Conservation (phyloP, 2,113 vertebrate genomes). For the Paedocypris sp. region DNA sequence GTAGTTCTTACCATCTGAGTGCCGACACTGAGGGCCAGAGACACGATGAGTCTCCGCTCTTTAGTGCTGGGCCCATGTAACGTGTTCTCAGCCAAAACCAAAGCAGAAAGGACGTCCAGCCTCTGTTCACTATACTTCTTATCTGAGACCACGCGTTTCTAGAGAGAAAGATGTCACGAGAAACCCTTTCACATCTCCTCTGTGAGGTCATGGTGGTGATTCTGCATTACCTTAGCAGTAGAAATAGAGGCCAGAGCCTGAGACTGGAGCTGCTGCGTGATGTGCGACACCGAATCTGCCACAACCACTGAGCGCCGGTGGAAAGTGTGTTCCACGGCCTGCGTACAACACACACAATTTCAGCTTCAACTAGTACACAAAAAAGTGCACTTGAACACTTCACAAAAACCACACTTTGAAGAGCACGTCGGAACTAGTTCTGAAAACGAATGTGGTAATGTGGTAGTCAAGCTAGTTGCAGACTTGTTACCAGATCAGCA, state of each 20-base stretch:
- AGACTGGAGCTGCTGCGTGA: constrained; percentile 85
- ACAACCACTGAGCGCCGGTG: constrained; percentile 86
- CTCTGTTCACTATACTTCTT: constrained; percentile 97
- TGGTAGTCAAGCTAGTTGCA: too few relatives aligned
- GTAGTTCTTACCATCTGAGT: constrained; percentile 86
- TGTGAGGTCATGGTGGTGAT: neutral
- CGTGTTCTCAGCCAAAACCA: constrained; percentile 89
- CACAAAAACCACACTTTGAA: too few relatives aligned
- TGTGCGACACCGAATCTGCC: constrained; percentile 89
- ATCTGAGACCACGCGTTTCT: constrained; percentile 98
- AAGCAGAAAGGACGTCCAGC: constrained; percentile 88
- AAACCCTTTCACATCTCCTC: neutral
- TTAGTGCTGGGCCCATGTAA: constrained; percentile 88
- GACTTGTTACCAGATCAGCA: too few relatives aligned
- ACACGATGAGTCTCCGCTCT: constrained; percentile 81
- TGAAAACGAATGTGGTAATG: too few relatives aligned
- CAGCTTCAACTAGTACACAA: too few relatives aligned
- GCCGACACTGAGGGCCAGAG: constrained; percentile 86
- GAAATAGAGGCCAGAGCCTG: constrained; percentile 84
- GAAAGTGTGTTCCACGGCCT: constrained; percentile 92
- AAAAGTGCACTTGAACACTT: too few relatives aligned
- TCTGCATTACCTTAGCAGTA: constrained; percentile 78
- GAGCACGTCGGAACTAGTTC: too few relatives aligned
- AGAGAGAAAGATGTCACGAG: neutral
- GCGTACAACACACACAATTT: constrained; percentile 29